Evolutionary conservation across 2,888 invertebrate genomes (phyloP).

Genomic region (Heliconius ismenius): DNA sequence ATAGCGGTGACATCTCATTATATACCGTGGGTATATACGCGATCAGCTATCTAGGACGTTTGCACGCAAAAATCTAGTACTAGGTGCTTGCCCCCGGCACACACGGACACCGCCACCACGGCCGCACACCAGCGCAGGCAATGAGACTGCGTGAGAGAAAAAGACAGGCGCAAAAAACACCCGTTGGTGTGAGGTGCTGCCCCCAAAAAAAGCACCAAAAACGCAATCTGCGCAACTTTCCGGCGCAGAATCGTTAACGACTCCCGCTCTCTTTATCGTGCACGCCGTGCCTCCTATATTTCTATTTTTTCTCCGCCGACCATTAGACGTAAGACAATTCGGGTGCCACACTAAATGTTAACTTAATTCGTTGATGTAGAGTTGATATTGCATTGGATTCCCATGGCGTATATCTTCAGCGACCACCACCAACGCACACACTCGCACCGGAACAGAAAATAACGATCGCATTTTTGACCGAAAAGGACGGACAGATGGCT

Average conservation of each 20-base stretch:
- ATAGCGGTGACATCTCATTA: constrained; percentile 78
- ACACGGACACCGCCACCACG: constrained; percentile 42
- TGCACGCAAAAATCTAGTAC: constrained; percentile 79
- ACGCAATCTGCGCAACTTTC: constrained; percentile 83
- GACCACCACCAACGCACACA: constrained; percentile 74
- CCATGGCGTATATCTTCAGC: constrained; percentile 62
- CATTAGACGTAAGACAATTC: constrained; percentile 75
- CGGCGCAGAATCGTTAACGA: constrained; percentile 83
- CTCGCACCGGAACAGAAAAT: constrained; percentile 80
- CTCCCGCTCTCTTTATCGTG: constrained; percentile 81
- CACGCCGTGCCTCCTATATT: constrained; percentile 81
- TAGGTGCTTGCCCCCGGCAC: constrained; percentile 72
- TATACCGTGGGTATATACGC: constrained; percentile 64
- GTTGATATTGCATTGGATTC: constrained; percentile 46
- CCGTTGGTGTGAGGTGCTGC: constrained; percentile 79
- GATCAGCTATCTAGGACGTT: constrained; percentile 76
- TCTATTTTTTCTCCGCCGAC: constrained; percentile 79
- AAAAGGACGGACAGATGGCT: constrained; percentile 82
- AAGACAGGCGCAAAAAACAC: constrained; percentile 80
- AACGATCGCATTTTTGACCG: constrained; percentile 83
- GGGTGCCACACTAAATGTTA: constrained; percentile 48
- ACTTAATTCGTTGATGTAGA: constrained; percentile 39
- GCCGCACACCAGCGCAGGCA: constrained; percentile 58
- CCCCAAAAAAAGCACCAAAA: constrained; percentile 83
- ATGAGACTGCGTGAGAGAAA: constrained; percentile 74